Conservation (phyloP, 2,888 invertebrate species). For the Cataglyphis rosenhaueri region DNA sequence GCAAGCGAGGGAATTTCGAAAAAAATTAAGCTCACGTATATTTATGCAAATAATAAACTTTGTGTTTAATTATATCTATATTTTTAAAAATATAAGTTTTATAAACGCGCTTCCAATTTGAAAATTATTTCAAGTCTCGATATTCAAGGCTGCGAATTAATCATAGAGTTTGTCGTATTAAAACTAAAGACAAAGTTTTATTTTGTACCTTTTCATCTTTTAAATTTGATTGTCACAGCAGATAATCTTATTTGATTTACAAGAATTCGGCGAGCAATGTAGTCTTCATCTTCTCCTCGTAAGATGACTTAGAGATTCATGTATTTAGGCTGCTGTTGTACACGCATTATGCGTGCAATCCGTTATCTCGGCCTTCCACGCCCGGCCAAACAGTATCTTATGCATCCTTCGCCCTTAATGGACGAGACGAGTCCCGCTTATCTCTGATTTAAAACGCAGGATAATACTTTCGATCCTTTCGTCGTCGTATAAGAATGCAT, state of each 20-base stretch:
- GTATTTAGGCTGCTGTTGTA: conserved; percentile 16
- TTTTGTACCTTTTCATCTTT: background rate
- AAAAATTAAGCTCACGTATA: background rate
- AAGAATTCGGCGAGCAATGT: background rate
- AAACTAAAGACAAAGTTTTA: background rate
- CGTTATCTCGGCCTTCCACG: conserved; percentile 28
- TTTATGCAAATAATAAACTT: background rate
- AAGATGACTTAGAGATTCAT: conserved; percentile 22
- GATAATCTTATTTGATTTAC: background rate
- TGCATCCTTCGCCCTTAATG: conserved; percentile 57
- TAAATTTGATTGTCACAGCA: background rate
- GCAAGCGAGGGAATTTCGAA: background rate
- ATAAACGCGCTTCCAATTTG: background rate
- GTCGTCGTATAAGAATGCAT: conserved; percentile 53
- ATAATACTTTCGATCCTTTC: conserved; percentile 57
- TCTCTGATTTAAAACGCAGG: conserved; percentile 60
- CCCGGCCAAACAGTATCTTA: conserved; percentile 32
- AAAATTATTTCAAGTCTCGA: background rate
- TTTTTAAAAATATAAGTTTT: background rate
- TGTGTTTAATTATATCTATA: background rate
- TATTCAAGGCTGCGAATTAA: background rate
- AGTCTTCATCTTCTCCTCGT: background rate
- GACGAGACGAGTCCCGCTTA: conserved; percentile 64
- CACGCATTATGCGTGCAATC: conserved; percentile 22
- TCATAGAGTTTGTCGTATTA: background rate